Evolutionary conservation across 2,113 vertebrate genomes (phyloP), one percentile per base, ranked within the genome.

Genomic region (Istiophorus platypterus): DNA sequence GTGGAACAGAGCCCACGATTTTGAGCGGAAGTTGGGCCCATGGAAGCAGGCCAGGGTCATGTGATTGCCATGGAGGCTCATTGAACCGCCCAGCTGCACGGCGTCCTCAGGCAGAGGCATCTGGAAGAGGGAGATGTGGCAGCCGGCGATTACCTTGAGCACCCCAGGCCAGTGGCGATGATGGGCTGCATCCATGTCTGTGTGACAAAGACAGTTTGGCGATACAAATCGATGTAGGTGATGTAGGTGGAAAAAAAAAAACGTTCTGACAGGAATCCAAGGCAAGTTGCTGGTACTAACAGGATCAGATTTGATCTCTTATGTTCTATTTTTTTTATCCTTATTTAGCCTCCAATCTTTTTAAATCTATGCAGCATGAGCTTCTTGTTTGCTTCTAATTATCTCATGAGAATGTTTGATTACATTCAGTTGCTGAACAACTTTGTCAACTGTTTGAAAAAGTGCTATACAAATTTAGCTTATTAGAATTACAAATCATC

Each of bases 31-130:
- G 91, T 99, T 99, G 34, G 98, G 98, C 20, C 98, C 98, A 39
- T 99, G 98, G 87, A 99, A 99, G 94, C 97, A 99, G 86, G 98
- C 98, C 83, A 99, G 91, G 0, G 98, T 99, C 98, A 99, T 99
- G 69, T 99, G 98, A 91, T 99, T 99, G 78, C 98, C 98, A 3
- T 99, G 98, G 66, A 99, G 95, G 89, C 97, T 98, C 98, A 99
- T 99, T 3, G 97, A 99, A 14, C 98, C 98, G 49, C 98, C 98
- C 52, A 99, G 97, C 3, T 99, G 98, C 91, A 99, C 97, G 2
- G 97, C 96, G 84, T 99, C 97, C 92, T 99, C 98, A 0, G 97
- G 98, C 74, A 99, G 78, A 1, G 98, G 97, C 92, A 96, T 96
- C 93, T 97, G 98, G 95, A 99, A 99, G 82, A 99, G 96, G 83